These are phyloP conservation scores for Maniola hyperantus DNA, from an alignment of 2,888 invertebrate genomes.

Conservation along the genomic window DNA sequence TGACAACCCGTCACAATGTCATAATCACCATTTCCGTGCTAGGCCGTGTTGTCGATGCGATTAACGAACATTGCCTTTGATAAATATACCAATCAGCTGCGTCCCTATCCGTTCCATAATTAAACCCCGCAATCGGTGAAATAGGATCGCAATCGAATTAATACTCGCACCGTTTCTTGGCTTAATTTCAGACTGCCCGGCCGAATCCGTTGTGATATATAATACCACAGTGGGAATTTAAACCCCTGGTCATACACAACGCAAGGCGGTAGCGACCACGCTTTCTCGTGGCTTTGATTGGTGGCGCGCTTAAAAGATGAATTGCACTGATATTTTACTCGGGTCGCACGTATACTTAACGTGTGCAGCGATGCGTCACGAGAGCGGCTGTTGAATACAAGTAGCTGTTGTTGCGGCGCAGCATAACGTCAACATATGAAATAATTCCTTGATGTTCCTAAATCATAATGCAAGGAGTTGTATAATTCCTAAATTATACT, in stretches of 20 bases:
- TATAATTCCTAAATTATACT: no score
- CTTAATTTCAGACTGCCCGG: slow-evolving; percentile 65
- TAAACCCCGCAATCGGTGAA: slow-evolving; percentile 10
- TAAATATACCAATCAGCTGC: slow-evolving; percentile 24
- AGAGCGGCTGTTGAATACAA: no score
- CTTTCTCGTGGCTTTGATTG: no score
- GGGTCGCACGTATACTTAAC: no score
- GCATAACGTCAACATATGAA: no score
- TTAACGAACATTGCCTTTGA: not conserved
- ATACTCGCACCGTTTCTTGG: slow-evolving; percentile 34
- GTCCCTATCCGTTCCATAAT: slow-evolving; percentile 9
- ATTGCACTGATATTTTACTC: no score
- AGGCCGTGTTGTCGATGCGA: not conserved
- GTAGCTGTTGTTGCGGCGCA: no score
- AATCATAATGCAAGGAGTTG: no score
- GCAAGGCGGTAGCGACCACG: not conserved
- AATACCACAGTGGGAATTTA: slow-evolving; percentile 52
- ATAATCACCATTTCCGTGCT: not conserved
- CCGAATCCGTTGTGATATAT: slow-evolving; percentile 58
- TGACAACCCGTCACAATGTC: not conserved
- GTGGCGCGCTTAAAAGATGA: no score
- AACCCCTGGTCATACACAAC: slow-evolving; percentile 33
- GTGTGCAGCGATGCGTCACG: no score
- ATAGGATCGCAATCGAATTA: slow-evolving; percentile 31
- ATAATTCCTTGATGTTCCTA: no score